phyloP scores from a whole-genome alignment of 2,797 vertebrate genomes.

The Mus spretus region DNA sequence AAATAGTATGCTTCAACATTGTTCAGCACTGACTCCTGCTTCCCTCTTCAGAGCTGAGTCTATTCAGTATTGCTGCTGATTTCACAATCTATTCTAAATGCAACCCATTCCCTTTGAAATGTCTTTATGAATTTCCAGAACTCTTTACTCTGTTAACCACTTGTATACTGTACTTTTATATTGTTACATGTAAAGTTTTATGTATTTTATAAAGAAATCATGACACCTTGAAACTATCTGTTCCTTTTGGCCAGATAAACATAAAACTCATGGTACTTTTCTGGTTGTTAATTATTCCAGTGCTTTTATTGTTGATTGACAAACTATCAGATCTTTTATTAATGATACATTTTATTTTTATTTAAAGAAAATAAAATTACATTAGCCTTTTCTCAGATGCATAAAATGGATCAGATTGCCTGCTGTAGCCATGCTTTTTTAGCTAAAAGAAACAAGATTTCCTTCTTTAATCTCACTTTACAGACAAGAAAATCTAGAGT shows the following conservation, averaged over 20 bases:
- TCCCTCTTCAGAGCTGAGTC: not conserved
- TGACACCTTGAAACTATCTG: constrained; percentile 22
- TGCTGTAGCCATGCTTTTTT: not conserved
- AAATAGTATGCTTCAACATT: not conserved
- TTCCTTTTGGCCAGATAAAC: not conserved
- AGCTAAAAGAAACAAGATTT: not conserved
- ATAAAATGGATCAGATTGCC: not conserved
- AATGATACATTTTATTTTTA: not conserved
- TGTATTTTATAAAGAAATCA: constrained; percentile 47
- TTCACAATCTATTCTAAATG: constrained; percentile 27
- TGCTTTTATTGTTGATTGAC: not conserved
- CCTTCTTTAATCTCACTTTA: not conserved
- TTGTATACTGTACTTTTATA: constrained; percentile 21
- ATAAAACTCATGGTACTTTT: not conserved
- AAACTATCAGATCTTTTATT: not conserved
- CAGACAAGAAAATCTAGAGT: not conserved
- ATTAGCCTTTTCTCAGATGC: not conserved
- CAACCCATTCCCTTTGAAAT: not conserved
- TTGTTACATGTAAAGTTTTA: not conserved
- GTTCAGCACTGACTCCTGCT: not conserved
- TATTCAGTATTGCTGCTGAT: not conserved
- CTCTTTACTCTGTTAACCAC: not conserved
- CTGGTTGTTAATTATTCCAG: not conserved
- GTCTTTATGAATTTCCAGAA: constrained; percentile 12
- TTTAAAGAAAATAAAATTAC: not conserved